phyloP scores from a whole-genome alignment of 1,140 invertebrate species.

The Heliconius hewitsoni region DNA sequence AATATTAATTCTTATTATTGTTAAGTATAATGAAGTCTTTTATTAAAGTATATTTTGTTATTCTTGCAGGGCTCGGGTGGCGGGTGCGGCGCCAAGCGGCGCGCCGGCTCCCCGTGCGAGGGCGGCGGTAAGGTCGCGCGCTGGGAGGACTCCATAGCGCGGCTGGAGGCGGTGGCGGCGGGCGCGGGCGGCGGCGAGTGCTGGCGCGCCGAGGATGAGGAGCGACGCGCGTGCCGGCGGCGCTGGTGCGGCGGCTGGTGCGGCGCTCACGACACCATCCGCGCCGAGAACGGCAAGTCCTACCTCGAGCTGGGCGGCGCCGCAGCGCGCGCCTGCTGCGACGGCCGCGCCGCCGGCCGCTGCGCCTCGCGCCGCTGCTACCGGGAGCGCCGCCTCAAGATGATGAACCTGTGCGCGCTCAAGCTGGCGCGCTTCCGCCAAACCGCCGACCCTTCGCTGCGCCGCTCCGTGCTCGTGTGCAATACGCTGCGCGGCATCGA shows the following conservation, averaged over 20 bases:
- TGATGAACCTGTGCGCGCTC: slow-evolving; percentile 95
- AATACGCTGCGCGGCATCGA: slow-evolving; percentile 95
- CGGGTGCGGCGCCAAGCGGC: slow-evolving; percentile 78
- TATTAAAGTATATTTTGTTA: slow-evolving; percentile 7
- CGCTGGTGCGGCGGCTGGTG: slow-evolving; percentile 77
- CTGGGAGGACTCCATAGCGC: slow-evolving; percentile 80
- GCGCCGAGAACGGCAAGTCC: slow-evolving; percentile 94
- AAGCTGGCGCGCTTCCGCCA: slow-evolving; percentile 94
- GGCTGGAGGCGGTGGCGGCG: slow-evolving; percentile 79
- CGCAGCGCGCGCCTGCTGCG: slow-evolving; percentile 86
- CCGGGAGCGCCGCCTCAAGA: slow-evolving; percentile 91
- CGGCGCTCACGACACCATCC: slow-evolving; percentile 89
- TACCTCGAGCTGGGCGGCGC: slow-evolving; percentile 92
- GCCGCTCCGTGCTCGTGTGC: slow-evolving; percentile 95
- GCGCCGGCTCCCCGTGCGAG: slow-evolving; percentile 71
- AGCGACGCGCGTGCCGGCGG: slow-evolving; percentile 71
- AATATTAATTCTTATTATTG: slow-evolving; percentile 47
- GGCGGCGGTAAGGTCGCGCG: slow-evolving; percentile 77
- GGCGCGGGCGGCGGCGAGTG: slow-evolving; percentile 77
- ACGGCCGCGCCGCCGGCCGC: slow-evolving; percentile 88
- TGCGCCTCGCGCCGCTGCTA: slow-evolving; percentile 90
- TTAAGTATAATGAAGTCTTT: neutral
- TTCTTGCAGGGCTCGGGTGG: slow-evolving; percentile 77
- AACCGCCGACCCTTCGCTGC: slow-evolving; percentile 93
- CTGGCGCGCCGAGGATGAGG: slow-evolving; percentile 74